Base-by-base conservation (phyloP, 2,888 invertebrate species). In the Hyposoter didymator region DNA sequence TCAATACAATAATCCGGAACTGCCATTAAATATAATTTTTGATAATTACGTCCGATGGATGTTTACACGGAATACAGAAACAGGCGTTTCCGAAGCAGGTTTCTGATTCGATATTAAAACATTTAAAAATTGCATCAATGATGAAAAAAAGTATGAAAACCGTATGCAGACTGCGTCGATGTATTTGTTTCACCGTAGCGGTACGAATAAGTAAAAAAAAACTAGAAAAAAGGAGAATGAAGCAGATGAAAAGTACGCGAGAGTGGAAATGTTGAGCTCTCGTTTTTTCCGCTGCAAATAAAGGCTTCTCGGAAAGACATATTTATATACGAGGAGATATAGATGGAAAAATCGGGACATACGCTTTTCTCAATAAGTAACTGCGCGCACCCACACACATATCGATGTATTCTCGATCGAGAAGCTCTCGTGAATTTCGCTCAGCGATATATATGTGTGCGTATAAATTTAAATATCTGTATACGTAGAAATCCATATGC, bases 351-450 rank as follows among this genome's bases (percentile, higher is more conserved):
- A 84, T 81, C 67, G 80, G 62, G 8, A 78, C 66, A 47, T 28
- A 73, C 39, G 62, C 17, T 55, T 78, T 43, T 55, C 35, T 62
- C 12, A 22, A 22, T 35, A 66, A 45, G 64, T 72, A 39, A 47
- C 17, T 19, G 19, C 17, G 62, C 28, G 14, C 8, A 55, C 19
- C 8, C 22, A 19, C 12, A 55, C 19, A 10, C n/a, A 39, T 19
- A 81, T 81, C 72, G 73, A 84, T 84, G 81, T 66, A 76, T 84
- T 47, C 45, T 14, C 55, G 84, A 84, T 84, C 80, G 80, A 80
- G 67, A 76, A 45, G 28, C 74, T 70, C 70, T 70, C 64, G 75
- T 72, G 64, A 72, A 76, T 84, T 76, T 55, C 28, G 10, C 76
- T 69, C 55, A 12, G 49, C 62, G 70, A 78, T 47, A 19, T 78